Conservation (phyloP, 2,888 invertebrate species). For the Tyria jacobaeae region DNA sequence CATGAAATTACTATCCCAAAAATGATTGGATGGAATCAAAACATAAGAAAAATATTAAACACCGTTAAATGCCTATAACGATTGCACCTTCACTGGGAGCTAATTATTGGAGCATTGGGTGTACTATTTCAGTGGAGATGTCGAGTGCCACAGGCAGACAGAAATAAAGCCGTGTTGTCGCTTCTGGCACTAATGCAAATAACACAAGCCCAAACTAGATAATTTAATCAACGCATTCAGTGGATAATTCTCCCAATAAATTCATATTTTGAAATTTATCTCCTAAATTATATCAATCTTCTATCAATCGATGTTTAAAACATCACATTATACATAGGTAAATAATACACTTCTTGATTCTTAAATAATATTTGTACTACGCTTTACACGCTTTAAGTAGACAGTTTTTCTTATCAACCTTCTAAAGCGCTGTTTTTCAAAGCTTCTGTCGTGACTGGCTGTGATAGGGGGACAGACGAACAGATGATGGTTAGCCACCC, state of each 20-base stretch:
- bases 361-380: no score
- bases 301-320: no score
- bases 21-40: neutral
- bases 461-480: no score
- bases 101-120: conserved; percentile 23
- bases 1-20: neutral
- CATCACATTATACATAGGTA: no score
- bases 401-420: no score
- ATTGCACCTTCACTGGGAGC: conserved; percentile 12
- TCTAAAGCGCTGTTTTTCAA: no score
- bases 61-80: neutral
- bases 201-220: neutral
- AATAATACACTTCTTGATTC: no score
- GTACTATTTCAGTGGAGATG: conserved; percentile 28
- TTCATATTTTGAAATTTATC: neutral
- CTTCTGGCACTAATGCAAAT: conserved; percentile 23
- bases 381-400: no score
- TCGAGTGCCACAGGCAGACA: conserved; percentile 40
- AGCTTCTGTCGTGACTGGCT: no score
- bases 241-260: neutral
- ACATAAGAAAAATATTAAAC: neutral
- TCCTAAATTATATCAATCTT: no score
- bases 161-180: conserved; percentile 43
- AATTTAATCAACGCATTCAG: neutral
- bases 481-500: no score